These are phyloP conservation scores for Mimas tiliae DNA, from an alignment of 2,888 invertebrate species.

Conservation along the genomic window DNA sequence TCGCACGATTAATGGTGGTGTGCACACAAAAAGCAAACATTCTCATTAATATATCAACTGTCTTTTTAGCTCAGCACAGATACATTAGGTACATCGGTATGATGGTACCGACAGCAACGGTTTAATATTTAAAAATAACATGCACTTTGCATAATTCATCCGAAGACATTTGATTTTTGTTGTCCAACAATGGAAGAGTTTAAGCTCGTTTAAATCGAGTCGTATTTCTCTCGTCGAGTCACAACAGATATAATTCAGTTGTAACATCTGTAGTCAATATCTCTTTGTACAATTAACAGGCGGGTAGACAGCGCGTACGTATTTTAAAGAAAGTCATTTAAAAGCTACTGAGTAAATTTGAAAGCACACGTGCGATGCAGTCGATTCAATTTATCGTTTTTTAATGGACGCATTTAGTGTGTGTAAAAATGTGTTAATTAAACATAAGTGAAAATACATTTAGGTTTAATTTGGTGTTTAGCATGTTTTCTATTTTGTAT, in stretches of 20 bases:
- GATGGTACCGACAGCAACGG: conserved; percentile 55
- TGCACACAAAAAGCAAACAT: conserved; percentile 79
- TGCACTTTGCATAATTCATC: conserved; percentile 57
- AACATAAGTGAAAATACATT: not conserved
- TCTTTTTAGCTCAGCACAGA: conserved; percentile 73
- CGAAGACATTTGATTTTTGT: conserved; percentile 22
- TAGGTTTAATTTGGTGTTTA: not conserved
- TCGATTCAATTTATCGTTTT: conserved; percentile 26
- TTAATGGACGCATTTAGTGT: conserved; percentile 23
- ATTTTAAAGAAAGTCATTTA: conserved; percentile 76
- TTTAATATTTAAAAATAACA: conserved; percentile 43
- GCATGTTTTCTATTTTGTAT: not conserved
- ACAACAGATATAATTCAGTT: conserved; percentile 71
- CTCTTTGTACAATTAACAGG: conserved; percentile 80
- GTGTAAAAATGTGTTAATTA: conserved; percentile 28
- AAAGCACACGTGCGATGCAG: conserved; percentile 47
- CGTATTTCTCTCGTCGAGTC: conserved; percentile 76
- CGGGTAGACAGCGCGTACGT: conserved; percentile 71
- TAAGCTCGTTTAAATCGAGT: conserved; percentile 65
- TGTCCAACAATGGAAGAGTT: conserved; percentile 58
- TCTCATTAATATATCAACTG: conserved; percentile 85
- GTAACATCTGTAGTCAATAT: conserved; percentile 81
- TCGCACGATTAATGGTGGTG: conserved; percentile 80
- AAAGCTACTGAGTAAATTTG: conserved; percentile 55
- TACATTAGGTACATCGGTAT: conserved; percentile 72